Base-by-base conservation (phyloP, 2,888 invertebrate genomes). In the Melieria omissa region DNA sequence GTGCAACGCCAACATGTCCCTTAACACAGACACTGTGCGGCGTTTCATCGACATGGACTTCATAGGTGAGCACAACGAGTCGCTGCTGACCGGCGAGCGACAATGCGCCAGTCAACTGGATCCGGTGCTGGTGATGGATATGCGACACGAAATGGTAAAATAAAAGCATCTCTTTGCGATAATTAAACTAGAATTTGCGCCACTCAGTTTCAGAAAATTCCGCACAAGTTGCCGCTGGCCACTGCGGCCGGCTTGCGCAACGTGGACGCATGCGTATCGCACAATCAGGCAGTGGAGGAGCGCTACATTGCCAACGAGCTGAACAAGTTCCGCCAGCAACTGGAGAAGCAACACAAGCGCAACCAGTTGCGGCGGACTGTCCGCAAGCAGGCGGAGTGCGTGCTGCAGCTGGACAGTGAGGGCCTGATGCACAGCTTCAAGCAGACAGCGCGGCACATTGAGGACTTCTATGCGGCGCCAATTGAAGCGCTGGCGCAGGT, bases 101-200 rank as follows among this genome's bases (percentile, higher is more conserved):
- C 78, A 78, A 10, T 68, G 74, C 6, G 65, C 73, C 9, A 58
- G 73, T 3, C 69, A 72, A 4, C 70, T 87, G 4, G 79, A 84
- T 82, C 87, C 87, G 0, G 78, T 79, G n/a, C 68, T 86, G 3
- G 84, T 88, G 2, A 87, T 87, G 87, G 81, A 87, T 72, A 75
- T 88, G 73, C 78, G 87, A 1, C 87, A 87, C 78, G 78, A 85
- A 77, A 82, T 84, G 82, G 87, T 87, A 77, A 80, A 75, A 12
- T 86, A 86, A 76, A 80, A 76, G 41, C 29, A 49, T 12, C 0
- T 49, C 3, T 29, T 1, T 12, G 29, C 44, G 9, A 52, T 29
- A 60, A 7, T 46, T 16, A 49, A 44, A 10, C 60, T 49, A 4
- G 41, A 29, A 29, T 58, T 7, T 52, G 7, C 44, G 12, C 44